Percentiles rank a stretch among this genome's conserved stretches.
Evolutionary conservation across 2,113 vertebrate genomes (phyloP).

Genomic region (Platysteira castanea): DNA sequence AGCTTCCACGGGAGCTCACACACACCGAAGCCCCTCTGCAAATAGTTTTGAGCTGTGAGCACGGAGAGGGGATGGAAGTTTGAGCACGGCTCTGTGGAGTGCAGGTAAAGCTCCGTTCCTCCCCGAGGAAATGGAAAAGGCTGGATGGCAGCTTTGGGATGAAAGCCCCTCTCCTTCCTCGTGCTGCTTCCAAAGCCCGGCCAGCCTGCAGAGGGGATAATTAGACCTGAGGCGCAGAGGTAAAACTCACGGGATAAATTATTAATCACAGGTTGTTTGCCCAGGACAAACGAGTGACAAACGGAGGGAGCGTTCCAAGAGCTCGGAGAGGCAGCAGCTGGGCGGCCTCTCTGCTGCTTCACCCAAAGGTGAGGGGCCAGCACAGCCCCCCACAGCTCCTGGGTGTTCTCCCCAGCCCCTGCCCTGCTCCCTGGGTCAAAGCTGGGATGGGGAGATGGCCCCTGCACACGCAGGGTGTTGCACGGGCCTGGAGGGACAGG

Average conservation of each 20-base stretch:
- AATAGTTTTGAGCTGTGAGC: neutral
- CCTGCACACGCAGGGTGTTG: fast-evolving
- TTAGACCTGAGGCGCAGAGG: neutral
- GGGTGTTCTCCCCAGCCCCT: neutral
- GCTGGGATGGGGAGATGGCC: fast-evolving
- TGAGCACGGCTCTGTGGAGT: neutral
- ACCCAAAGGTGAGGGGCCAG: fast-evolving
- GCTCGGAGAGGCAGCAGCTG: neutral
- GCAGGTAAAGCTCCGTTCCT: neutral
- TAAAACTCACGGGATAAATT: neutral
- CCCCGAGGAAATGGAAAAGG: neutral
- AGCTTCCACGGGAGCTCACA: neutral
- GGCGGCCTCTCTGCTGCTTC: fast-evolving
- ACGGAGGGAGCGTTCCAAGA: neutral
- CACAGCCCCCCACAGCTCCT: neutral
- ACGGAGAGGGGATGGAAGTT: neutral
- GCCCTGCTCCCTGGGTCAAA: fast-evolving
- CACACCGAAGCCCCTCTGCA: neutral
- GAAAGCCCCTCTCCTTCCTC: neutral
- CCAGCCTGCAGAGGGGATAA: neutral
- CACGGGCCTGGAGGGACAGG: neutral
- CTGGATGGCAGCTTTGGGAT: neutral
- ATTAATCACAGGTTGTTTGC: neutral
- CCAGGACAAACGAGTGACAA: neutral
- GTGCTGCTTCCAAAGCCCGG: neutral